These are phyloP conservation scores for Pelobates cultripes DNA, from an alignment of 2,797 vertebrate species.

Conservation along the genomic window DNA sequence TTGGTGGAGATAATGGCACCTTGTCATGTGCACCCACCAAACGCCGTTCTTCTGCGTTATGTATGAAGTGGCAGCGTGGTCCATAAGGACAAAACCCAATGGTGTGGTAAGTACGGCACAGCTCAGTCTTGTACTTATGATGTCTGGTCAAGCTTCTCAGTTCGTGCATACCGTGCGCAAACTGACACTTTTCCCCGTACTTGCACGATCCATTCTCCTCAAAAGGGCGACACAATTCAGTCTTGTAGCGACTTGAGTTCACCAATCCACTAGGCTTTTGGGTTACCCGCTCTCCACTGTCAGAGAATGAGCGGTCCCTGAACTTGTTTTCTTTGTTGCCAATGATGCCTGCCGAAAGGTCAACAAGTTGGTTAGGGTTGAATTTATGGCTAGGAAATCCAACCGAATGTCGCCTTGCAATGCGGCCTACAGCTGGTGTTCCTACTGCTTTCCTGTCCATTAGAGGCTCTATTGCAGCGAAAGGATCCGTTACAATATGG, in stretches of 20 bases:
- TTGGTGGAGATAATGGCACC: slow-evolving; percentile 72
- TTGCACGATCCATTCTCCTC: slow-evolving; percentile 92
- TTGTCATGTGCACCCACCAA: slow-evolving; percentile 75
- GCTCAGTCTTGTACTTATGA: slow-evolving; percentile 94
- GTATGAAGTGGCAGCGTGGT: slow-evolving; percentile 93
- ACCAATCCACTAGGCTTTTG: slow-evolving; percentile 86
- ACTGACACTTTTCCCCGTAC: slow-evolving; percentile 93
- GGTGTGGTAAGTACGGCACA: slow-evolving; percentile 94
- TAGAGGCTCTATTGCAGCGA: slow-evolving; percentile 83
- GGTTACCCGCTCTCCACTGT: slow-evolving; percentile 90
- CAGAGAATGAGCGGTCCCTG: slow-evolving; percentile 93
- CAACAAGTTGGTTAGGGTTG: slow-evolving; percentile 92
- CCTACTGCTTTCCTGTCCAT: slow-evolving; percentile 99
- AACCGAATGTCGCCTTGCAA: slow-evolving; percentile 93
- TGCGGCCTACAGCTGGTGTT: slow-evolving; percentile 86
- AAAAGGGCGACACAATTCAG: slow-evolving; percentile 90
- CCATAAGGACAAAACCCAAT: slow-evolving; percentile 94
- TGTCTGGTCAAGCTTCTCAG: slow-evolving; percentile 90
- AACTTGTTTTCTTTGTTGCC: slow-evolving; percentile 92
- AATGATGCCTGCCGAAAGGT: slow-evolving; percentile 80
- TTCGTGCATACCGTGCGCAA: slow-evolving; percentile 90
- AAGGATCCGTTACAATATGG: slow-evolving; percentile 71
- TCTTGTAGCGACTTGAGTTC: slow-evolving; percentile 94
- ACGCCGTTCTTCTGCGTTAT: slow-evolving; percentile 90
- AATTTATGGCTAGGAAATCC: slow-evolving; percentile 88